Base-by-base conservation (phyloP, 2,113 vertebrate species). In the Amphiprion percula region DNA sequence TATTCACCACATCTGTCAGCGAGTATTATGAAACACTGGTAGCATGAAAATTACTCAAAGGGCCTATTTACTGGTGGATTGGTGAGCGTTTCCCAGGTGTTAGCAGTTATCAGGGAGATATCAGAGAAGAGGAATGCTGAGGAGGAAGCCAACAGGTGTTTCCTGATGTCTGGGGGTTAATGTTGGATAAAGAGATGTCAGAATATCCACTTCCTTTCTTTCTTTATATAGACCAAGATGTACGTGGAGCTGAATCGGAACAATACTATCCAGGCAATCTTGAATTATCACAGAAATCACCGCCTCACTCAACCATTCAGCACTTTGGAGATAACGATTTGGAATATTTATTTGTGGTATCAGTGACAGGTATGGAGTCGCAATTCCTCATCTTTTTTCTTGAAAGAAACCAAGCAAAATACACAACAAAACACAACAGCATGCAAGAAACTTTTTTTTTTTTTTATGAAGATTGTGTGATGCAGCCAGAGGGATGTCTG, bases 71-170 rank as follows among this genome's bases (percentile, higher is more conserved):
- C 30, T 37, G 46, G 19, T 67, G 56, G 62, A 70, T 16, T 47
- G 55, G 60, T 44, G 60, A 58, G 60, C 15, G 70, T 74, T 64
- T 83, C 60, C 68, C 85, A 90, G 77, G 77, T 84, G 82, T 37
- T 61, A 70, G 63, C 50, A 61, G 68, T 74, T 71, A 76, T 59
- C 50, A 37, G 53, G 50, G 77, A 59, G 64, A 50, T 70, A 74
- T 71, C 74, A 65, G 39, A 68, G 60, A 64, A 53, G 47, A 75
- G 68, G 80, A 90, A 82, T 84, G 71, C 68, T 37, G 26, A 33
- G 23, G 65, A 49, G 23, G 65, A 49, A 56, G 61, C 70, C 69
- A 68, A 28, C 73, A 59, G 41, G 33, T 68, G 50, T 50, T 79
- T 67, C 66, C 23, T 77, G 54, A 68, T 71, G 67, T 78, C 44